phyloP scores from a whole-genome alignment of 1,140 invertebrate species.

The Drosophila nebulosa region DNA sequence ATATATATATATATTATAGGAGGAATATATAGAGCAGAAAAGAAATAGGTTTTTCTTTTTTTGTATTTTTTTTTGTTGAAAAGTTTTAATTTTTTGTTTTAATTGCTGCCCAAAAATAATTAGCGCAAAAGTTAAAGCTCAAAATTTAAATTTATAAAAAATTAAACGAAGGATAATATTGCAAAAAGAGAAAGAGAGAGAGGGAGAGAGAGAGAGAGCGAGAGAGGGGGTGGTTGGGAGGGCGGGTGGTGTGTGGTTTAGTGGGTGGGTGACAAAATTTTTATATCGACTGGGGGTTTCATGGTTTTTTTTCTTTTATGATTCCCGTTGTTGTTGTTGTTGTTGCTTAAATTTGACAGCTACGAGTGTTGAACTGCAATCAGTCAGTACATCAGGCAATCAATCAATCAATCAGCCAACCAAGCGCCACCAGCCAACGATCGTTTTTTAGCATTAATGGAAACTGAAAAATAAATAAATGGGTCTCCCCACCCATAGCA shows the following conservation, averaged over 20 bases:
- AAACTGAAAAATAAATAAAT: constrained; percentile 14
- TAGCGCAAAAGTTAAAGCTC: constrained; percentile 73
- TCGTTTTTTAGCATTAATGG: no score
- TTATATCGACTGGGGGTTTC: no score
- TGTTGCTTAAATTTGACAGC: constrained; percentile 64
- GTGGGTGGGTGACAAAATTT: not conserved
- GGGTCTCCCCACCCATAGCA: not conserved
- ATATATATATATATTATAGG: not conserved
- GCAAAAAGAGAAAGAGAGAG: no score
- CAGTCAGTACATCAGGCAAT: constrained; percentile 60
- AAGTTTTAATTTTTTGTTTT: constrained; percentile 46
- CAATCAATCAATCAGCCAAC: constrained; percentile 31
- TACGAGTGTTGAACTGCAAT: constrained; percentile 77
- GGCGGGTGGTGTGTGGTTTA: not conserved
- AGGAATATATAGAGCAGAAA: constrained; percentile 26
- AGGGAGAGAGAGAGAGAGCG: no score
- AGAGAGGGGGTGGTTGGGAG: not conserved
- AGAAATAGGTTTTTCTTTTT: not conserved
- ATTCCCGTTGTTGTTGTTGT: constrained; percentile 1
- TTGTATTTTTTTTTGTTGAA: constrained; percentile 11
- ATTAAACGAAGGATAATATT: constrained; percentile 29
- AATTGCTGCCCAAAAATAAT: constrained; percentile 73
- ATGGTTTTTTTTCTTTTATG: constrained; percentile 6
- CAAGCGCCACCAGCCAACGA: no score
- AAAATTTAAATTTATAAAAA: constrained; percentile 56